Evolutionary conservation across 2,888 invertebrate genomes (phyloP).

Genomic region (Lypha dubia): DNA sequence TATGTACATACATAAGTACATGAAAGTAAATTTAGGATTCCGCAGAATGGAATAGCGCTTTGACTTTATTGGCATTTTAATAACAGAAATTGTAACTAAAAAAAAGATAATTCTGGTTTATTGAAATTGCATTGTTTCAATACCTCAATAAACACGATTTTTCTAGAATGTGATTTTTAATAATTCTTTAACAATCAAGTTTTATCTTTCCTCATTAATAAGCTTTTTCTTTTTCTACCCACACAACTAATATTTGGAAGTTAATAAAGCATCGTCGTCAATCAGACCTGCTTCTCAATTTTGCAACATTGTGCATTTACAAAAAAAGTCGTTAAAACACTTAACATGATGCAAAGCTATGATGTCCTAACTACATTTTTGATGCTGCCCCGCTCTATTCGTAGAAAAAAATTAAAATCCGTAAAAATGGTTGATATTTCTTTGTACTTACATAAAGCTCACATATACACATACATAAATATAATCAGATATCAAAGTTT

Average conservation of each 20-base stretch:
- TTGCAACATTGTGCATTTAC: slow-evolving; percentile 6
- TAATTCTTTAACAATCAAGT: slow-evolving; percentile 13
- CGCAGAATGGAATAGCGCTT: neutral
- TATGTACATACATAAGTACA: too few species aligned
- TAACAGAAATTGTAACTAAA: neutral
- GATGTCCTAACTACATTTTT: slow-evolving; percentile 29
- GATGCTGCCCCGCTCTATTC: neutral
- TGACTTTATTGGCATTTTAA: slow-evolving; percentile 1
- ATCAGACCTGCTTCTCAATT: slow-evolving; percentile 10
- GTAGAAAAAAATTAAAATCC: slow-evolving; percentile 2
- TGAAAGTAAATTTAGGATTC: neutral
- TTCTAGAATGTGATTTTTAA: slow-evolving; percentile 37
- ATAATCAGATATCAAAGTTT: slow-evolving; percentile 25
- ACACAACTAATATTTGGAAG: slow-evolving; percentile 18
- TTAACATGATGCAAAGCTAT: slow-evolving; percentile 38
- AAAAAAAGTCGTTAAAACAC: slow-evolving; percentile 55
- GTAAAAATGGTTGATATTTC: slow-evolving; percentile 12
- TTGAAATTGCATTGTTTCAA: slow-evolving; percentile 51
- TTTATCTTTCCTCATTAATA: slow-evolving; percentile 1
- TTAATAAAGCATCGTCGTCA: neutral
- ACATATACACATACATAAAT: neutral
- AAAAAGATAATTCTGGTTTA: slow-evolving; percentile 30
- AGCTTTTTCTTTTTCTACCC: slow-evolving; percentile 22
- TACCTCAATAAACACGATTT: slow-evolving; percentile 26
- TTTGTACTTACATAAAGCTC: slow-evolving; percentile 26